Evolutionary conservation across 2,888 invertebrate genomes (phyloP).

Genomic region (Unio pictorum): DNA sequence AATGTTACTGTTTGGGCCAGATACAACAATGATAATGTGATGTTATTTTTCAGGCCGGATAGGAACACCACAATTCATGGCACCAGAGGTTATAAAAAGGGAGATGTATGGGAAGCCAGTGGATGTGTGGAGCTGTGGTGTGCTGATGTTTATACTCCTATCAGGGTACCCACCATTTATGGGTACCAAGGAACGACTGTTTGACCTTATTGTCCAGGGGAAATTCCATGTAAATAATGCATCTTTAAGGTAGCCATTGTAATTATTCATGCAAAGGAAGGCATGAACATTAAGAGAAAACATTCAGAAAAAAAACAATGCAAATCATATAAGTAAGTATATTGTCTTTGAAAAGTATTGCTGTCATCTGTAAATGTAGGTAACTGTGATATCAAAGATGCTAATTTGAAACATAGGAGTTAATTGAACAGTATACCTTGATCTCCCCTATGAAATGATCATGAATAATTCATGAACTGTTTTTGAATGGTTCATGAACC

Average conservation of each 20-base stretch:
- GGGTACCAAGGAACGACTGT: constrained; percentile 93
- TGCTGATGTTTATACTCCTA: constrained; percentile 92
- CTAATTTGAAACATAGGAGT: too few relatives aligned
- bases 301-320: background rate
- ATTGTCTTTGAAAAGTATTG: background rate
- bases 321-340: background rate
- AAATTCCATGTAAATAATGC: constrained; percentile 66
- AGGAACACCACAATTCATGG: constrained; percentile 98
- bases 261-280: background rate
- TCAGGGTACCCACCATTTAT: constrained; percentile 96
- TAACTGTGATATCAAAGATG: too few relatives aligned
- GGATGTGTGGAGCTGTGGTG: constrained; percentile 98
- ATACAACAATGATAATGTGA: too few relatives aligned
- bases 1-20: too few relatives aligned
- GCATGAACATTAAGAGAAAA: background rate
- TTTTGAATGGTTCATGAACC: too few relatives aligned
- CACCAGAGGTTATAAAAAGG: constrained; percentile 95
- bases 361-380: too few relatives aligned
- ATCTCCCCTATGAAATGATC: too few relatives aligned
- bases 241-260: background rate
- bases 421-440: too few relatives aligned
- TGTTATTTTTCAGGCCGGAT: constrained; percentile 81
- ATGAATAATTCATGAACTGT: too few relatives aligned
- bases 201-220: constrained; percentile 83
- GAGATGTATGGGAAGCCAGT: constrained; percentile 88